Base-by-base conservation (phyloP, 2,113 vertebrate genomes). In the Mesocricetus auratus region DNA sequence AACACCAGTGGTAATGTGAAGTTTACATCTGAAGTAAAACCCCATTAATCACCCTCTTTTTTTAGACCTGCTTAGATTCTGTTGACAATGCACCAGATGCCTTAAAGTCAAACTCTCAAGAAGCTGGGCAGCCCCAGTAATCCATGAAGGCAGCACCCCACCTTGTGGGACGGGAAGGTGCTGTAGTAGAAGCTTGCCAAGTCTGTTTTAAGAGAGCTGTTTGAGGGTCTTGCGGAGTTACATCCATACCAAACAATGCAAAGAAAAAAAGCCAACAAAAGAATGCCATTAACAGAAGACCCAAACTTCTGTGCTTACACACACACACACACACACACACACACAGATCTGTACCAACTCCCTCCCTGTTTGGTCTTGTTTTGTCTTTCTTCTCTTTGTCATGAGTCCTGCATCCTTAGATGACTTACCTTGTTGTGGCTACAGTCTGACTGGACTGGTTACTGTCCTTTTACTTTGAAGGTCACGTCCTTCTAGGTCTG, bases 121-220 rank as follows among this genome's bases (percentile, higher is more conserved):
- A 83, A 50, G 36, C 39, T 42, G 62, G 7, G 33, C 10, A 62
- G 31, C 15, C 39, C 69, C 62, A 50, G 36, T 9, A 3, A 1
- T 15, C 42, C 11, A 85, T 66, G 88, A 97, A 96, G 94, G 24
- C 53, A 96, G 94, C 50, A 90, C 98, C 78, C 97, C 98, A 94
- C 92, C 98, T 98, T 58, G 98, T 96, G 98, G 98, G 96, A 86
- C 29, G 0, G 39, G 42, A 6, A 47, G 60, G 42, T 21, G 91
- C 7, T 74, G 73, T 26, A 31, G 50, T 0, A 13, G 26, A 62
- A 62, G 64, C 19, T 4, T 0, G 1, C 8, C 12, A 26, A n/a
- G 71, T 31, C 42, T 1, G 29, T 36, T 92, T 91, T 56, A 79
- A 9, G 75, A 29, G 60, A 13, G 24, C 1, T 22, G 24, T 17